Conservation (phyloP, 1,140 invertebrate genomes). For the Colletes gigas region DNA sequence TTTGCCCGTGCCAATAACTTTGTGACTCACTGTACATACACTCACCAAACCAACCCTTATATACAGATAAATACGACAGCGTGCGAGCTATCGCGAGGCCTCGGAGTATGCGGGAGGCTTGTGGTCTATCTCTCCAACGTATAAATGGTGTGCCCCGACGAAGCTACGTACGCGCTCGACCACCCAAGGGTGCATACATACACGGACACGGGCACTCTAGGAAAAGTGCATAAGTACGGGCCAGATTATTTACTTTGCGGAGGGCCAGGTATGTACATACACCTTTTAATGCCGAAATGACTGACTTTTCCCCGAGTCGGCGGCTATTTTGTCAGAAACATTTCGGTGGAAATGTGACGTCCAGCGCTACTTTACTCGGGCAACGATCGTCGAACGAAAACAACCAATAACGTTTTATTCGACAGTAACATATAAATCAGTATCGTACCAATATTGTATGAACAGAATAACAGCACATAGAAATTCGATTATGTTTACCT, state of each 20-base stretch:
- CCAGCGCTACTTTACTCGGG: too few relatives aligned
- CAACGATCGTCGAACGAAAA: too few relatives aligned
- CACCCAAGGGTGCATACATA: conserved; percentile 64
- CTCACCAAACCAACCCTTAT: conserved; percentile 17
- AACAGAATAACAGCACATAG: too few relatives aligned
- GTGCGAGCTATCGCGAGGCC: conserved; percentile 7
- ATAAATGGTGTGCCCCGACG: conserved; percentile 9
- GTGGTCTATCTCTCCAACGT: conserved; percentile 36
- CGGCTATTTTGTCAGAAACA: too few relatives aligned
- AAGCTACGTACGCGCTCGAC: conserved; percentile 48
- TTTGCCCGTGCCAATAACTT: too few relatives aligned
- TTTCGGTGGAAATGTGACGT: too few relatives aligned
- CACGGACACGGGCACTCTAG: conserved; percentile 5
- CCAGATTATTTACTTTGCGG: conserved; percentile 10
- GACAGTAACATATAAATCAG: too few relatives aligned
- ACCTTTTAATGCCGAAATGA: conserved; percentile 3
- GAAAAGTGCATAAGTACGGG: conserved; percentile 28
- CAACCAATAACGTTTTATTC: too few relatives aligned
- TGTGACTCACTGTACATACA: background rate
- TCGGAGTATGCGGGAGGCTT: conserved; percentile 55
- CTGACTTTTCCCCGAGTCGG: background rate
- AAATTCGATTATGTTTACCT: too few relatives aligned
- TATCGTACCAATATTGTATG: too few relatives aligned
- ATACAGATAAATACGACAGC: conserved; percentile 35
- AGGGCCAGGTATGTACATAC: conserved; percentile 20